phyloP scores from a whole-genome alignment of 2,888 invertebrate species.

The Sinhomidia bicolor region DNA sequence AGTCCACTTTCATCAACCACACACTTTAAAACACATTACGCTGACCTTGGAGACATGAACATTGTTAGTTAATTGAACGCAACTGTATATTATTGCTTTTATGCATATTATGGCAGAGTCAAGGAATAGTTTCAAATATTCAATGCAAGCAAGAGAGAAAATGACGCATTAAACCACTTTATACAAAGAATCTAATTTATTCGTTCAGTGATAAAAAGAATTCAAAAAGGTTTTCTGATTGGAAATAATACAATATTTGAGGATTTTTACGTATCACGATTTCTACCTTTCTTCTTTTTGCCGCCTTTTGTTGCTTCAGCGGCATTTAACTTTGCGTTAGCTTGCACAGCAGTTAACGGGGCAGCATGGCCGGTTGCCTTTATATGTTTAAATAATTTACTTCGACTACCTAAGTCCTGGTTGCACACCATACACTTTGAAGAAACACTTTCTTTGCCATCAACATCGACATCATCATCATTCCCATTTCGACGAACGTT shows the following conservation, averaged over 20 bases:
- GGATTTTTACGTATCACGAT: not conserved
- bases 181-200: not conserved
- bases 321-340: conserved; percentile 10
- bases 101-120: too few relatives aligned
- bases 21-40: too few relatives aligned
- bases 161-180: too few relatives aligned
- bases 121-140: not conserved
- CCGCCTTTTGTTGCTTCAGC: conserved; percentile 30
- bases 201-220: not conserved
- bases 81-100: too few relatives aligned
- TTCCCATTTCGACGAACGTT: not conserved
- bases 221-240: not conserved
- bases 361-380: conserved; percentile 76
- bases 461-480: conserved; percentile 23
- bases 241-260: not conserved
- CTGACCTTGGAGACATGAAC: too few relatives aligned
- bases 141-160: not conserved
- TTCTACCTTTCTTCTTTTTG: conserved; percentile 53
- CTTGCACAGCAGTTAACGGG: conserved; percentile 59
- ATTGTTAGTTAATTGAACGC: too few relatives aligned
- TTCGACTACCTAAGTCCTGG: conserved; percentile 72
- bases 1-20: too few relatives aligned
- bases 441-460: conserved; percentile 19
- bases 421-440: conserved; percentile 73
- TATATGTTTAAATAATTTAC: conserved; percentile 76